Evolutionary conservation across 2,797 vertebrate species (phyloP).

Genomic region (Spatula versicolor): DNA sequence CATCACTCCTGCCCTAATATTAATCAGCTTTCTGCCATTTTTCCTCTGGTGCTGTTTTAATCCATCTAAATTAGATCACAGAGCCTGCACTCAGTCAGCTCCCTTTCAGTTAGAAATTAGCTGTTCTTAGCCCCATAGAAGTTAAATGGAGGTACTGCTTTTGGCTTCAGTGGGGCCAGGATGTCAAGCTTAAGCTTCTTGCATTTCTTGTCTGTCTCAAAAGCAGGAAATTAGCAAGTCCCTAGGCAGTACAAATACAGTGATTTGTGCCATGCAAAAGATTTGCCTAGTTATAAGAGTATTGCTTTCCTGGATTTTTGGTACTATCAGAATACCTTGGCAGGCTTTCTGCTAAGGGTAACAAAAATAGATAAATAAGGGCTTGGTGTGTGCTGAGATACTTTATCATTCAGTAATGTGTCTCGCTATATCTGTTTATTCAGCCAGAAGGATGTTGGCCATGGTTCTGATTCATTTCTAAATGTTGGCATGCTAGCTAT

Average conservation of each 20-base stretch:
- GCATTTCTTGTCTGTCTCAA: conserved; percentile 14
- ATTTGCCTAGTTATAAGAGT: neutral
- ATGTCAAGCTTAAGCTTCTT: neutral
- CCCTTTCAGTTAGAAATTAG: neutral
- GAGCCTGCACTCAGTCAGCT: neutral
- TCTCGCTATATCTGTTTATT: conserved; percentile 5
- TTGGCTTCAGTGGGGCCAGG: neutral
- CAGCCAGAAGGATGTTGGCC: conserved; percentile 53
- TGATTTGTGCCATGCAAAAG: conserved; percentile 4
- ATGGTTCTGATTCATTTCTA: conserved; percentile 41
- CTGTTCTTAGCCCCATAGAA: neutral
- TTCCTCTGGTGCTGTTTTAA: neutral
- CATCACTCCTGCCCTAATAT: neutral
- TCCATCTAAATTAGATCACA: neutral
- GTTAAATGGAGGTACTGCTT: neutral
- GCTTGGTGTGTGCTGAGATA: neutral
- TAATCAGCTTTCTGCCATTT: neutral
- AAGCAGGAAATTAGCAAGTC: neutral
- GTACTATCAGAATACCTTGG: conserved; percentile 10
- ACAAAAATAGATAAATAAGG: conserved; percentile 62
- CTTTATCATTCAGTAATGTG: conserved; percentile 51
- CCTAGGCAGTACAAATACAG: neutral
- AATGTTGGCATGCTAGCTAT: conserved; percentile 32
- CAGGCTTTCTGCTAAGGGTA: conserved; percentile 56
- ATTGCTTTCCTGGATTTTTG: neutral